Conservation (phyloP, 2,113 vertebrate species). For the Tupaia tana region DNA sequence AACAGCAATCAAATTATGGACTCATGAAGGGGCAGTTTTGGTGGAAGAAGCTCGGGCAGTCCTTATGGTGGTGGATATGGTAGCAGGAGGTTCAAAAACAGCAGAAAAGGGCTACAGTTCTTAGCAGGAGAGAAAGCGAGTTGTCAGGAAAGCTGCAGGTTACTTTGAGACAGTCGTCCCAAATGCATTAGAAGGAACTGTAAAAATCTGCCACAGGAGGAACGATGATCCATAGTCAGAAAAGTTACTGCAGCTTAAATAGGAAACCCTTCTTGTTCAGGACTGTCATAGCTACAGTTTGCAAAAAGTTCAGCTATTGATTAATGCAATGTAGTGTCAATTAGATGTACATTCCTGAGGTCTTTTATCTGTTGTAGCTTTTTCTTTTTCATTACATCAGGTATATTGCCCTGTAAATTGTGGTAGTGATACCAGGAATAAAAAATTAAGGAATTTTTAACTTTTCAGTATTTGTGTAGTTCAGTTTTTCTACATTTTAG, state of each 20-base stretch:
- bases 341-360: constrained; percentile 95
- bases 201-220: constrained; percentile 93
- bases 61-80: no score
- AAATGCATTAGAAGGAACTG: constrained; percentile 96
- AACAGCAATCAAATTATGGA: no score
- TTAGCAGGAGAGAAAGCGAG: no score
- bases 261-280: constrained; percentile 94
- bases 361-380: constrained; percentile 92
- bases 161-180: constrained; percentile 98
- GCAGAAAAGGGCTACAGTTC: no score
- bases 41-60: no score
- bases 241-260: constrained; percentile 96
- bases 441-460: constrained; percentile 93
- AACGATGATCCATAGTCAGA: constrained; percentile 95
- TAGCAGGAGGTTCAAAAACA: no score
- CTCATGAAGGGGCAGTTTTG: no score
- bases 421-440: constrained; percentile 95
- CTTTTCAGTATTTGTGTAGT: no score
- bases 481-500: no score
- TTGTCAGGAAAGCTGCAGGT: constrained; percentile 99
- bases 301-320: constrained; percentile 93
- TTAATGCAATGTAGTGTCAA: constrained; percentile 92
- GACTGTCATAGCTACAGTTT: constrained; percentile 95
- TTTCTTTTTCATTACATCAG: constrained; percentile 94
- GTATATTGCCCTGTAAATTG: constrained; percentile 95